These are phyloP conservation scores for Leptopilina drosophilae DNA, from an alignment of 2,888 invertebrate genomes.

Conservation along the genomic window DNA sequence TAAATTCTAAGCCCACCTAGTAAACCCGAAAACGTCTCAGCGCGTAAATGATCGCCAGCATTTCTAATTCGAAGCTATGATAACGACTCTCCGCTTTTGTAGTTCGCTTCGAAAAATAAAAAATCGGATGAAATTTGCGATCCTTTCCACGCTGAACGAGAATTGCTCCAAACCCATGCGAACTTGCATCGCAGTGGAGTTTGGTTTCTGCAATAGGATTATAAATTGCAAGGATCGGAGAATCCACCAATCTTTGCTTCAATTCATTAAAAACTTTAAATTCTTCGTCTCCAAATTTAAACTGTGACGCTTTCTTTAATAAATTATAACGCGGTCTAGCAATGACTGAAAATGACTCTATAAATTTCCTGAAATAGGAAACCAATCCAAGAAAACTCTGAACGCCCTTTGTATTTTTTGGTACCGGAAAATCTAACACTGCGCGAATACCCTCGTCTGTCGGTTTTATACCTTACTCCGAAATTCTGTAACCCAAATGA, in stretches of 20 bases:
- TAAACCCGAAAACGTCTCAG: conserved; percentile 60
- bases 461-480: neutral
- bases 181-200: conserved; percentile 63
- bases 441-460: neutral
- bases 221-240: conserved; percentile 63
- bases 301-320: conserved; percentile 49
- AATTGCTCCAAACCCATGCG: conserved; percentile 64
- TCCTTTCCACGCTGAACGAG: conserved; percentile 63
- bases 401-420: conserved; percentile 30
- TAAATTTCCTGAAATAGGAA: conserved; percentile 64
- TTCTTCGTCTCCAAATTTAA: conserved; percentile 58
- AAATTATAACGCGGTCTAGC: conserved; percentile 67
- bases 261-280: conserved; percentile 54
- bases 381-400: conserved; percentile 63
- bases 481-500: conserved; percentile 35
- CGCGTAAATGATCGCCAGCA: conserved; percentile 56
- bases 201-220: conserved; percentile 63
- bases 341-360: conserved; percentile 57
- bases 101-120: conserved; percentile 64
- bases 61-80: conserved; percentile 67
- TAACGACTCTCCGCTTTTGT: conserved; percentile 60
- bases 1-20: conserved; percentile 60
- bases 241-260: conserved; percentile 49
- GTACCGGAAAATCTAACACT: neutral
- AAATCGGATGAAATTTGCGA: conserved; percentile 61